A percentile compares a stretch with the other conserved stretches of the same genome.
Conservation (phyloP, 2,113 vertebrate genomes). For the Psilopsiagon aymara region DNA sequence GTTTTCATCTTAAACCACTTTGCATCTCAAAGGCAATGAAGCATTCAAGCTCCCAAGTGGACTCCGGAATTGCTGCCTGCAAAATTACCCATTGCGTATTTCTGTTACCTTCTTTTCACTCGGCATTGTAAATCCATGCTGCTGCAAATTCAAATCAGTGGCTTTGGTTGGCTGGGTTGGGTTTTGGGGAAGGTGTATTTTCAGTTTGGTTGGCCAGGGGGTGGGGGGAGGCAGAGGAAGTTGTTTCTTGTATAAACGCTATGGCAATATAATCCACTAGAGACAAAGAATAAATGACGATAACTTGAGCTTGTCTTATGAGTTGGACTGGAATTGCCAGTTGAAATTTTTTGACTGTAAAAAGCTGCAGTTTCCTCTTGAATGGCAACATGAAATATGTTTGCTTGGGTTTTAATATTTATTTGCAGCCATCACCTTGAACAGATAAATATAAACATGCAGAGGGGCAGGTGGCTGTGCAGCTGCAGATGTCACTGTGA, state of each 20-base stretch:
- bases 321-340: not conserved
- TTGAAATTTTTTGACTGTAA: not conserved
- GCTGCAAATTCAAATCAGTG: not conserved
- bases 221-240: not conserved
- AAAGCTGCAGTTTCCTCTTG: not conserved
- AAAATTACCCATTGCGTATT: not conserved
- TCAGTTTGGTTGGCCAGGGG: not conserved
- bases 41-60: not conserved
- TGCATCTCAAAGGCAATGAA: not conserved
- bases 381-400: not conserved
- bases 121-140: not conserved
- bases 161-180: not conserved
- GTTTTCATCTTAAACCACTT: not conserved
- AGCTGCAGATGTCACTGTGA: constrained; percentile 32
- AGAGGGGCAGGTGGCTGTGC: constrained; percentile 20
- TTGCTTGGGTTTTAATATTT: not conserved
- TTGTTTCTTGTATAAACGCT: not conserved
- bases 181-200: not conserved
- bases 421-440: not conserved
- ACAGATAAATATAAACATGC: not conserved
- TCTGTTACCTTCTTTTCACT: not conserved
- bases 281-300: not conserved
- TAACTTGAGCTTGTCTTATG: not conserved
- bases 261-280: not conserved
- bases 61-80: not conserved